phyloP scores from a whole-genome alignment of 2,797 vertebrate genomes.

The Gallinago solitaria region DNA sequence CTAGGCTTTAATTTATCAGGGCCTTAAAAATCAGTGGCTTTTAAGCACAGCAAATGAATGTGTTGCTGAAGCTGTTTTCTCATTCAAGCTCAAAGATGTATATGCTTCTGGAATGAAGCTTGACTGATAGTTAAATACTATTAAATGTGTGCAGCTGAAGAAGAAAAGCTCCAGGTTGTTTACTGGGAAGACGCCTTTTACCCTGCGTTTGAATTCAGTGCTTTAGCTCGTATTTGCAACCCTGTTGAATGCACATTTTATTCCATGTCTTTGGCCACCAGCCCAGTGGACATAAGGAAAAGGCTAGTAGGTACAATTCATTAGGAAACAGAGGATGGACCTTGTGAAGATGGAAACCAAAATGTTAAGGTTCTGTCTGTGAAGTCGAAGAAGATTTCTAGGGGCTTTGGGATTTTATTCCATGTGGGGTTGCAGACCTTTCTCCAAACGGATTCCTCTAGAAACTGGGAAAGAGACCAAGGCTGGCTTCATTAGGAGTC shows the following conservation, averaged over 20 bases:
- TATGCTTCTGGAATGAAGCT: background rate
- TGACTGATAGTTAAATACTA: background rate
- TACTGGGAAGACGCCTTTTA: background rate
- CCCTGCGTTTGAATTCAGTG: background rate
- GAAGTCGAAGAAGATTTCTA: background rate
- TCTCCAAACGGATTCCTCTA: background rate
- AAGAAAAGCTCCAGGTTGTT: background rate
- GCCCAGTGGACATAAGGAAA: background rate
- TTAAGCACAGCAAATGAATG: background rate
- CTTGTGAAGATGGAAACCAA: background rate
- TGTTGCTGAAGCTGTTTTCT: background rate
- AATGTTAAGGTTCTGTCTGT: background rate
- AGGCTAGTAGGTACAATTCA: background rate
- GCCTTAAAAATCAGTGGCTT: background rate
- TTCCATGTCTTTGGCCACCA: background rate
- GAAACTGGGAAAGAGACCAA: background rate
- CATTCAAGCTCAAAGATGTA: background rate
- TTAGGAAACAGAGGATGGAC: background rate
- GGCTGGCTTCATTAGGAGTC: background rate
- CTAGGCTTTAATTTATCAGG: background rate
- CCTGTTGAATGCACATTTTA: background rate
- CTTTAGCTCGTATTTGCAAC: background rate
- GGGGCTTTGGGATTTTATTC: background rate
- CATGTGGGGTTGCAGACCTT: background rate
- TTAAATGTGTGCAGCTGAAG: background rate